Evolutionary conservation across 2,797 vertebrate species (phyloP), one percentile per base, ranked within the genome.

Genomic region (Notolabrus celidotus): DNA sequence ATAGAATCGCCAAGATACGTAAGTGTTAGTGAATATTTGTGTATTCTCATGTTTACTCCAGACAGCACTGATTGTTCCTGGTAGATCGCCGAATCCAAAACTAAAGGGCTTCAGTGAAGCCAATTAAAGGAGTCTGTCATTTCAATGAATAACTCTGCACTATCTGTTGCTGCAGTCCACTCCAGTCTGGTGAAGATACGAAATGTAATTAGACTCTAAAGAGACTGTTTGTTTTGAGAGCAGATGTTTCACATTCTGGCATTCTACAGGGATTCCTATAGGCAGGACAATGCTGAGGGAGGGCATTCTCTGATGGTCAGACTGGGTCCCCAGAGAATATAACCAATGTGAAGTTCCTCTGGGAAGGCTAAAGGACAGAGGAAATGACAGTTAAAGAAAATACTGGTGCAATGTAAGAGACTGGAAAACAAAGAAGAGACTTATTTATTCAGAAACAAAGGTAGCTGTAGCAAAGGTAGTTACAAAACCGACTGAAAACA

Each of bases 111-210:
- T 49, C 8, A 73, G 20, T 62, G n/a, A 52, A 55, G n/a, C 49
- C 67, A 73, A 76, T 66, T 54, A 59, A 64, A 81, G 34, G 51
- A 47, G 31, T 3, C 33, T 46, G 20, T 45, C 29, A 58, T 34
- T 69, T 22, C 39, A 34, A 54, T 53, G 16, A 67, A 64, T 52
- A 70, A 23, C 20, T n/a, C 3, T 49, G 22, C 46, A 60, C 65
- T 43, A 47, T 78, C 20, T 59, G 29, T 27, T 22, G 25, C 20
- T 45, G 41, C 42, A 3, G 43, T 62, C 64, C 39, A 67, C 52
- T 54, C 4, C n/a, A 53, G 19, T 47, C 57, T 43, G 36, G 2
- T 29, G 22, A 59, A 72, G 63, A 71, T 55, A 12, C 31, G 41
- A 12, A 47, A 47, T 34, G 10, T 45, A 64, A 60, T 61, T 55